Conservation (phyloP, 2,797 vertebrate genomes). For the Oceanodroma leucorhoa region DNA sequence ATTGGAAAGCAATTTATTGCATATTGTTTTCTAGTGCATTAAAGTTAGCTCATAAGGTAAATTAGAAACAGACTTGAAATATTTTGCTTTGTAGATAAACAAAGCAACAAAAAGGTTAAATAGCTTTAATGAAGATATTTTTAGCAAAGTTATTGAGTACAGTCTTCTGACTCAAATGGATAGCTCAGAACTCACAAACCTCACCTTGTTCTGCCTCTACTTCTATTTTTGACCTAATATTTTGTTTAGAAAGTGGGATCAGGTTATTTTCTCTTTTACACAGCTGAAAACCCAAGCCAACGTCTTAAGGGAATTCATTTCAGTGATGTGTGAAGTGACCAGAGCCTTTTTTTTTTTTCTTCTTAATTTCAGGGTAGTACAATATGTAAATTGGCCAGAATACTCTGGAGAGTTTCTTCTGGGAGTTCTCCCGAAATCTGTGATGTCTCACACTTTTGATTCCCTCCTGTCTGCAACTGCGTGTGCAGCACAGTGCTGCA, state of each 20-base stretch:
- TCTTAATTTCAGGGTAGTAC: not conserved
- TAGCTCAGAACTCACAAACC: not conserved
- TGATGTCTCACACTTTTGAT: conserved; percentile 1
- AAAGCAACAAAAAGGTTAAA: not conserved
- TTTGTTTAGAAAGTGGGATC: not conserved
- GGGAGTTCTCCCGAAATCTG: not conserved
- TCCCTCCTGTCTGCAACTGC: not conserved
- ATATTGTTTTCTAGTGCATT: not conserved
- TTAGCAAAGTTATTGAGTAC: not conserved
- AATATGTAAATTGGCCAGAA: conserved; percentile 13
- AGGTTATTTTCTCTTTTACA: not conserved
- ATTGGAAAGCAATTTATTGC: not conserved
- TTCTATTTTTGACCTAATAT: not conserved
- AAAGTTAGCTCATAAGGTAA: not conserved
- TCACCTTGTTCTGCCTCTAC: not conserved
- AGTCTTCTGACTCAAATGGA: not conserved
- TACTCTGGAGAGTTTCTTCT: not conserved
- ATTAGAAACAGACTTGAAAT: not conserved
- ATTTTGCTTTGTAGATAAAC: not conserved
- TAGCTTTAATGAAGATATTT: not conserved
- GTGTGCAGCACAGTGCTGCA: not conserved
- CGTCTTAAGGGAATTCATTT: not conserved
- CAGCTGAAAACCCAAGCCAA: not conserved
- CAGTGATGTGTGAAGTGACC: not conserved
- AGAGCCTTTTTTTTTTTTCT: not conserved